phyloP scores from a whole-genome alignment of 2,113 vertebrate species.

The Saiga tatarica region DNA sequence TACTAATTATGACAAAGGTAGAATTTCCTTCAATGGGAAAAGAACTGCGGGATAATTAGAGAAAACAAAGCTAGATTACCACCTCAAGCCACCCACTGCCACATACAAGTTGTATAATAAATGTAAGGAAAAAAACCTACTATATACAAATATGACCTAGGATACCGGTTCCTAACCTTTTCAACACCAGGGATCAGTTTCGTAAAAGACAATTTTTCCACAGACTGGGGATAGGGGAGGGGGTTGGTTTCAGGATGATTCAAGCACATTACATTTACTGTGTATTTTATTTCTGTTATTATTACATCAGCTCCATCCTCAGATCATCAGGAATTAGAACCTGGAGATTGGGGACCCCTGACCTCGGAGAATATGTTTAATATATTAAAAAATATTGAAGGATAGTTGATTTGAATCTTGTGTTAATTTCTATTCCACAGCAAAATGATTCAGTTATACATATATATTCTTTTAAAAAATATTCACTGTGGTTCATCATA shows the following conservation, averaged over 20 bases:
- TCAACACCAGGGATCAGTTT: not conserved
- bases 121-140: not conserved
- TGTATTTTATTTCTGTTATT: not conserved
- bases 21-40: constrained; percentile 1
- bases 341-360: not conserved
- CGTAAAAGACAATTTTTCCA: not conserved
- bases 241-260: not conserved
- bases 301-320: not conserved
- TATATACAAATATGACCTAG: not conserved
- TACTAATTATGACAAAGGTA: constrained; percentile 36
- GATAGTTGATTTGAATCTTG: not conserved
- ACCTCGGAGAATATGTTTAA: not conserved
- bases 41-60: not conserved
- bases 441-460: not conserved
- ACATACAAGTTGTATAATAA: not conserved
- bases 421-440: not conserved
- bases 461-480: not conserved
- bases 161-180: not conserved
- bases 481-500: not conserved
- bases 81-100: not conserved
- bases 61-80: not conserved
- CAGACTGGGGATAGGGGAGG: not conserved
- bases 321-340: not conserved
- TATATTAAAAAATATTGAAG: not conserved
- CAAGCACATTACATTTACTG: not conserved